phyloP scores from a whole-genome alignment of 1,140 invertebrate genomes.

The Drosophila bifasciata region DNA sequence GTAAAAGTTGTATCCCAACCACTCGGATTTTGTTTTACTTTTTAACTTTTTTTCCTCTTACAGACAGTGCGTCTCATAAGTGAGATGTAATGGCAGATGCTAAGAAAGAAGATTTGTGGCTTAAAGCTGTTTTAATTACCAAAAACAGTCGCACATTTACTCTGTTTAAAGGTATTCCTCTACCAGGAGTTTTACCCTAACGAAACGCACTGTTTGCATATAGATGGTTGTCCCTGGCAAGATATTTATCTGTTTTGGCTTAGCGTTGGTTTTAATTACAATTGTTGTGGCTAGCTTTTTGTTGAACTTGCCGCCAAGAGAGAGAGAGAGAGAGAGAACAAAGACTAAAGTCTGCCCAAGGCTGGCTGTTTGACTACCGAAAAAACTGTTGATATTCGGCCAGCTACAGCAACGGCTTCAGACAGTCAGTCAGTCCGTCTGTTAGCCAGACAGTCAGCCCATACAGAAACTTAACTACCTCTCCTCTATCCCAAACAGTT shows the following conservation, averaged over 20 bases:
- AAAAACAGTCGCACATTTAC: background rate
- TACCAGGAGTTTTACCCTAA: background rate
- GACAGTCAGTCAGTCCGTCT: slow-evolving; percentile 25
- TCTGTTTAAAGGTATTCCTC: background rate
- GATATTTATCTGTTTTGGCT: slow-evolving; percentile 67
- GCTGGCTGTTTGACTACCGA: slow-evolving; percentile 32
- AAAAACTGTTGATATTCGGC: slow-evolving; percentile 27
- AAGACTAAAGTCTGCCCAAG: slow-evolving; percentile 7
- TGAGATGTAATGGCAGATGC: too few species aligned
- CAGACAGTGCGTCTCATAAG: too few species aligned
- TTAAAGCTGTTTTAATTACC: too few species aligned
- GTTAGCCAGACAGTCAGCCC: slow-evolving; percentile 17
- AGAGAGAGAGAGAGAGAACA: background rate
- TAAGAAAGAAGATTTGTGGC: too few species aligned
- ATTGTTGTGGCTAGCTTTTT: slow-evolving; percentile 63
- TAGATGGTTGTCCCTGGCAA: slow-evolving; percentile 22
- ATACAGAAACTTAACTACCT: background rate
- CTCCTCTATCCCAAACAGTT: slow-evolving; percentile 13
- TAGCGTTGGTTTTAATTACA: slow-evolving; percentile 72
- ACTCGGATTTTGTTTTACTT: slow-evolving; percentile 42
- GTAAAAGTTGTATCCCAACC: slow-evolving; percentile 32
- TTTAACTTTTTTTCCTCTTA: slow-evolving; percentile 18
- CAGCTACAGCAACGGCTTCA: slow-evolving; percentile 11
- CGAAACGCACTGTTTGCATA: background rate
- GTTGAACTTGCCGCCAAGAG: slow-evolving; percentile 38